phyloP scores from a whole-genome alignment of 2,113 vertebrate genomes.

The Oryzias javanicus region DNA sequence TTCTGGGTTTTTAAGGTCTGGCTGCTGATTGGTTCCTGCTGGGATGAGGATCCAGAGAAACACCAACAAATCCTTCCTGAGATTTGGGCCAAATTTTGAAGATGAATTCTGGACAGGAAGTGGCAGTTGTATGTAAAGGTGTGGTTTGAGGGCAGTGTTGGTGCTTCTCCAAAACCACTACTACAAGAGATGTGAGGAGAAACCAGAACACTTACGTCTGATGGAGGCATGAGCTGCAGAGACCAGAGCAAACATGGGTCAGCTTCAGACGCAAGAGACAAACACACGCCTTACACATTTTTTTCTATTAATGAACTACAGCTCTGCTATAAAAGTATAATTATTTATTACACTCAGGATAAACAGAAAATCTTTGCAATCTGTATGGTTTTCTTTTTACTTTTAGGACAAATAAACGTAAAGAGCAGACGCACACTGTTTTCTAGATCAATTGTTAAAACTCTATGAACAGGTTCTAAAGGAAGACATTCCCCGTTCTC shows the following conservation, averaged over 20 bases:
- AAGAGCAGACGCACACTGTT: too few species aligned
- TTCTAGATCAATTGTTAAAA: too few species aligned
- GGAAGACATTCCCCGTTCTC: too few species aligned
- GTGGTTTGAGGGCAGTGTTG: background rate
- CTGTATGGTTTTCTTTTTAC: too few species aligned
- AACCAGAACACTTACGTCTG: conserved; percentile 61
- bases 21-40: background rate
- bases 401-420: too few species aligned
- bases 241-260: conserved; percentile 36
- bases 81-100: background rate
- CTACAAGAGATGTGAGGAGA: conserved; percentile 11
- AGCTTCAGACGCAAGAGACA: conserved; percentile 6
- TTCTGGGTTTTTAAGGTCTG: background rate
- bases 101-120: background rate
- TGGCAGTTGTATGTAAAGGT: background rate
- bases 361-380: too few species aligned
- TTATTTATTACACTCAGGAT: too few species aligned
- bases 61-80: conserved; percentile 8
- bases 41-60: conserved; percentile 27
- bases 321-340: too few species aligned
- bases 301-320: too few species aligned
- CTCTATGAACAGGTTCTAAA: too few species aligned
- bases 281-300: background rate
- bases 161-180: conserved; percentile 31
- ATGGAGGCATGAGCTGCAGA: conserved; percentile 50